Percentiles rank a stretch among this genome's conserved stretches.
Evolutionary conservation across 1,140 invertebrate species (phyloP).

Genomic region (Pachyrhynchus sulphureomaculatus): DNA sequence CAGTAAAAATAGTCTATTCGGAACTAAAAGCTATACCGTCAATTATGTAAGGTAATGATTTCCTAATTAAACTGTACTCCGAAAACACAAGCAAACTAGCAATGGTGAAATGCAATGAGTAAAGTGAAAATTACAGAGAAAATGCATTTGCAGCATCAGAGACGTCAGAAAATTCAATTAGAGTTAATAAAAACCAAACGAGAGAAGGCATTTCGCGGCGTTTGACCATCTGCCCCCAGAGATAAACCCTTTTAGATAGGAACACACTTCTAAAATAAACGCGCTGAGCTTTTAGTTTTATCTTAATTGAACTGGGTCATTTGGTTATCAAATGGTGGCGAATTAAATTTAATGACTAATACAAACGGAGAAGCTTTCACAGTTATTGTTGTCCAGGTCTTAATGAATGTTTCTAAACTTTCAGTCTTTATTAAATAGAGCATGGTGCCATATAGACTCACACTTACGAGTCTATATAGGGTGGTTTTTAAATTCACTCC

Average conservation of each 20-base stretch:
- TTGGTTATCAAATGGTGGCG: constrained; percentile 8
- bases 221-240: constrained; percentile 27
- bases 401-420: no score
- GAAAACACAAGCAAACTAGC: constrained; percentile 13
- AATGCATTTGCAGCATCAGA: constrained; percentile 25
- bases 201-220: not conserved
- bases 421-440: no score
- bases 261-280: constrained; percentile 12
- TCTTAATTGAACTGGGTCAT: constrained; percentile 16
- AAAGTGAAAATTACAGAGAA: constrained; percentile 27
- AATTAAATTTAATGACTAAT: constrained; percentile 5
- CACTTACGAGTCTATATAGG: no score
- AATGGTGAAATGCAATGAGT: constrained; percentile 26
- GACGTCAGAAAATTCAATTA: constrained; percentile 20
- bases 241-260: constrained; percentile 20
- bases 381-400: not conserved
- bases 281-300: constrained; percentile 19
- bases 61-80: constrained; percentile 23
- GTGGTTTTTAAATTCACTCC: no score
- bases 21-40: constrained; percentile 24
- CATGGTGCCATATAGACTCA: no score
- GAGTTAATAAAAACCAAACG: constrained; percentile 21
- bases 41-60: constrained; percentile 14
- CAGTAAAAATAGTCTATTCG: constrained; percentile 20
- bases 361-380: no score